Base-by-base conservation (phyloP, 2,888 invertebrate species). In the Acanthopleura granulata region DNA sequence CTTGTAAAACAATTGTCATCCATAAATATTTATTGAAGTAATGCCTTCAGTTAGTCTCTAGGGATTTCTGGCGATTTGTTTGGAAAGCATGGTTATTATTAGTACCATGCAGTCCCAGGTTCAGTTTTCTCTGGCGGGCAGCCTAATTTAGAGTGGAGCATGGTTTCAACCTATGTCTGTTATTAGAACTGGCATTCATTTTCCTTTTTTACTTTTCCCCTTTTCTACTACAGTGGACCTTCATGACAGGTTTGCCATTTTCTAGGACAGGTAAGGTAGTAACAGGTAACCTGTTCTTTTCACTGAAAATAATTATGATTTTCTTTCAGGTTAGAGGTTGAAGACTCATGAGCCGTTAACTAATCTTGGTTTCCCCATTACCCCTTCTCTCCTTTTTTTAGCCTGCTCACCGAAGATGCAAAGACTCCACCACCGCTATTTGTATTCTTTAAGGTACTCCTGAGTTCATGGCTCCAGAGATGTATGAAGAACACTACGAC, bases 401-500 rank as follows among this genome's bases (percentile, higher is more conserved):
- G 15, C 27, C 50, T 57, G 16, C 71, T 71, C 71, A 27, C 3
- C 50, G 50, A 78, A 74, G 80, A 78, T 78, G 81, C 82, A 83
- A 81, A 79, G 61, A 72, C 77, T 79, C 77, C 75, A 74, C 22
- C 49, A 62, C 40, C 40, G 29, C 27, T 81, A 79, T 82, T 74
- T 69, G 70, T 74, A 70, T 77, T 72, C 79, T 84, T 86, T 82
- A 89, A 92, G 96, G 97, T 77, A 97, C 97, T 1, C 97, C 97
- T 0, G 97, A 97, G 91, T 97, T 97, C 91, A 97, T 97, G 97
- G 98, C 98, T 62, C 98, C 98, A 0, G 99, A 99, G 93, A 93
- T 99, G 97, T 99, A 99, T 92, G 99, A 99, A 89, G 99, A 99
- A 91, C 98, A 98, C 91, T 99, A 99, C 91, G 99, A 99, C 91